These are phyloP conservation scores for Esox niger DNA, from an alignment of 2,113 vertebrate genomes.

Conservation along the genomic window DNA sequence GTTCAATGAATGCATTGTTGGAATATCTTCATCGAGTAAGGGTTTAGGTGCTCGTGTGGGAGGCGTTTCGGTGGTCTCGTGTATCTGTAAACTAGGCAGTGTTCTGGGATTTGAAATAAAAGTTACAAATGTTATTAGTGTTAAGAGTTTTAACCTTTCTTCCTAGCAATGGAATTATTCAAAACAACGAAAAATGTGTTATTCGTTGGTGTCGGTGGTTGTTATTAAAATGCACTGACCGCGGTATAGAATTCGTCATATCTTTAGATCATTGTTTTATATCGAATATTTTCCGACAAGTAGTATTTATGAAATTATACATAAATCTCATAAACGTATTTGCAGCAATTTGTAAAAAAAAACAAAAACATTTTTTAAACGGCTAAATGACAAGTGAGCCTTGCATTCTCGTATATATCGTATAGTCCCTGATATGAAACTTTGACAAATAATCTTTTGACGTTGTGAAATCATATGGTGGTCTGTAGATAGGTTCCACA, in stretches of 20 bases:
- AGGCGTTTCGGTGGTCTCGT: constrained; percentile 40
- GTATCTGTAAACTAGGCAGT: constrained; percentile 37
- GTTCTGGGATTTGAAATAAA: background rate
- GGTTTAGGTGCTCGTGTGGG: background rate
- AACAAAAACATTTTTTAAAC: constrained; percentile 44
- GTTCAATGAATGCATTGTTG: constrained; percentile 11
- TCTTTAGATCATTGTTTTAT: background rate
- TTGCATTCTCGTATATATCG: constrained; percentile 40
- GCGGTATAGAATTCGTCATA: too few species aligned
- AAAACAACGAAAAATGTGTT: background rate
- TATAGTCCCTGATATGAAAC: constrained; percentile 28
- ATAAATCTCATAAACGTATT: too few species aligned
- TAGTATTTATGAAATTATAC: too few species aligned
- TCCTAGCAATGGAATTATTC: background rate
- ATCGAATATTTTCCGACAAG: background rate
- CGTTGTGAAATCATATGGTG: background rate
- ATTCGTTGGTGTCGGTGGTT: too few species aligned
- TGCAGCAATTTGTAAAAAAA: too few species aligned
- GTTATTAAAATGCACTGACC: too few species aligned
- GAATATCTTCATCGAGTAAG: constrained; percentile 52
- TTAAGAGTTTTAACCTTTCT: constrained; percentile 16
- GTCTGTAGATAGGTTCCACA: background rate
- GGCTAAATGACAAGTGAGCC: constrained; percentile 54
- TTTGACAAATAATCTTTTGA: constrained; percentile 1
- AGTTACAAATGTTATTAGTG: constrained; percentile 2